A percentile compares a stretch with the other conserved stretches of the same genome.
These are phyloP conservation scores for Spatula versicolor DNA, from an alignment of 2,797 vertebrate species.

Conservation along the genomic window DNA sequence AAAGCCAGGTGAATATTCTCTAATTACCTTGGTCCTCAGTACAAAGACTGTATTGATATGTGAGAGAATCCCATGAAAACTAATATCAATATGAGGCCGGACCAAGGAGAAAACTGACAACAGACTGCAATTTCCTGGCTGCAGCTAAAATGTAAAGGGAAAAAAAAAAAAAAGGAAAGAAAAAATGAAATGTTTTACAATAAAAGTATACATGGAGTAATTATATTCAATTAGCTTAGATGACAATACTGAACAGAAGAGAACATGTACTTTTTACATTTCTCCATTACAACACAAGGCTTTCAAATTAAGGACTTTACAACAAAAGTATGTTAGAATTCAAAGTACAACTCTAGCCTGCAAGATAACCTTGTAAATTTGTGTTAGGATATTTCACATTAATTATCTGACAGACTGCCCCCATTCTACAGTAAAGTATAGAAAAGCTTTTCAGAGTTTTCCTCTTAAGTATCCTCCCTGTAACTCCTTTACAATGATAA, in stretches of 20 bases:
- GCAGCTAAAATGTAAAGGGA: slow-evolving; percentile 81
- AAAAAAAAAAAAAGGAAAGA: background rate
- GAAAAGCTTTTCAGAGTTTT: background rate
- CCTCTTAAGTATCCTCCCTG: background rate
- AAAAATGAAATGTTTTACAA: background rate
- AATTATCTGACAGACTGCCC: background rate
- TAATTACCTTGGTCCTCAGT: slow-evolving; percentile 93
- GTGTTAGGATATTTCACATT: background rate
- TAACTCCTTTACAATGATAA: background rate
- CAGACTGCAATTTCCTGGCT: slow-evolving; percentile 93
- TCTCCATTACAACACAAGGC: background rate
- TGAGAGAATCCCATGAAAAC: slow-evolving; percentile 97
- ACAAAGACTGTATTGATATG: slow-evolving; percentile 99
- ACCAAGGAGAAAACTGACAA: slow-evolving; percentile 96
- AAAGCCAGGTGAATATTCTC: background rate
- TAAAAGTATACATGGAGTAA: background rate
- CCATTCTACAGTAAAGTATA: background rate
- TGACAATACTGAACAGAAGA: background rate
- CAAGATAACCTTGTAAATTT: background rate
- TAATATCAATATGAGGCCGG: slow-evolving; percentile 97
- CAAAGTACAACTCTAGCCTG: background rate
- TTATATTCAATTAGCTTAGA: background rate
- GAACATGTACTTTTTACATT: background rate
- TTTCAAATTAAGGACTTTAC: background rate
- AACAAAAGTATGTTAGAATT: background rate